Base-by-base conservation (phyloP, 2,113 vertebrate genomes). In the Ondatra zibethicus region DNA sequence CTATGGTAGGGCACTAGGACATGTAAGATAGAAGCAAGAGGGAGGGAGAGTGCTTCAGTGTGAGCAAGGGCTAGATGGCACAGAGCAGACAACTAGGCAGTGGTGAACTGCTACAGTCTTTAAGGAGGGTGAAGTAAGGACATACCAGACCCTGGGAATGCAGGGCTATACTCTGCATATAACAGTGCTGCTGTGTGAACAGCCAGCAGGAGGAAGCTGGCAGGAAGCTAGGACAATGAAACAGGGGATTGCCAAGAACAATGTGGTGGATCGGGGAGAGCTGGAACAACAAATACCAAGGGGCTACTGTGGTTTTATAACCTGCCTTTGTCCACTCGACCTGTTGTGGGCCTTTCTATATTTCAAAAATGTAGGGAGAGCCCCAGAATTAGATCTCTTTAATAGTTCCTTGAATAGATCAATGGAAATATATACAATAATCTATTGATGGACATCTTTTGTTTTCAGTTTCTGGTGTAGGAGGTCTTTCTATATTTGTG, bases 391-490 rank as follows among this genome's bases (percentile, higher is more conserved):
- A 91, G 85, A 27, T 95, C 47, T 88, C 61, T 42, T 52, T 61
- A 50, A 36, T 82, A 52, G 36, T 65, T 89, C 52, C n/a, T 73
- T 89, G 36, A 84, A 61, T 33, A 9, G 85, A 81, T 90, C 47
- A 3, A 80, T 94, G 33, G 84, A 73, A 66, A 85, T 68, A 86
- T 80, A 80, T 86, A 73, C 73, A 89, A 39, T 94, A 96, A 92
- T 89, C 33, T 78, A 80, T 17, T 66, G 68, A 65, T 81, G 23
- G n/a, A 16, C 89, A 65, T 65, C 19, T 68, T 76, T 78, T 88
- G 88, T 65, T 92, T 65, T 77, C 82, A 89, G 47, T 84, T n/a
- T n/a, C n/a, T n/a, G n/a, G n/a, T n/a, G n/a, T n/a, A n/a, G n/a
- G n/a, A n/a, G n/a, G n/a, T n/a, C n/a, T n/a, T n/a, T n/a, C n/a